These are phyloP conservation scores for Urechis unicinctus DNA, from an alignment of 2,888 invertebrate species.

Conservation along the genomic window DNA sequence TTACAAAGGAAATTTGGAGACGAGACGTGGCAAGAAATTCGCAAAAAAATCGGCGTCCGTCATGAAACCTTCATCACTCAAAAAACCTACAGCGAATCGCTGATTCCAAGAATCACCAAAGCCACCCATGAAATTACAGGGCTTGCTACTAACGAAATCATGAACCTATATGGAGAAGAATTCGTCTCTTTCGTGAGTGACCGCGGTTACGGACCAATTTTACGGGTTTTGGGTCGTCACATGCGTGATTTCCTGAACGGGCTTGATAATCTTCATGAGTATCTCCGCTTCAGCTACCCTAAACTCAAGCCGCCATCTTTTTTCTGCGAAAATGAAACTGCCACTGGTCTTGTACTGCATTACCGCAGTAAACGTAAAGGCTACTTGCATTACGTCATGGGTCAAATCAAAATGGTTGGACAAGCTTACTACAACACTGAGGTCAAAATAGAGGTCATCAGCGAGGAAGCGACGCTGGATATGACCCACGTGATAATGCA, in stretches of 20 bases:
- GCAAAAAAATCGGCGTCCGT: slow-evolving; percentile 72
- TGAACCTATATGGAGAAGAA: slow-evolving; percentile 89
- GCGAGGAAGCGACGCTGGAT: slow-evolving; percentile 80
- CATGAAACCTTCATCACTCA: slow-evolving; percentile 70
- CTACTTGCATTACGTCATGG: slow-evolving; percentile 94
- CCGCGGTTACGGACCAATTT: slow-evolving; percentile 77
- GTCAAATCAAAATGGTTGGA: slow-evolving; percentile 77
- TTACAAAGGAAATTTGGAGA: slow-evolving; percentile 90
- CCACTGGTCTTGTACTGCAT: slow-evolving; percentile 85
- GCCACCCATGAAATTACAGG: slow-evolving; percentile 64
- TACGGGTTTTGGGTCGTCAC: slow-evolving; percentile 65
- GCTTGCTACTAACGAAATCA: slow-evolving; percentile 78
- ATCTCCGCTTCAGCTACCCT: slow-evolving; percentile 91
- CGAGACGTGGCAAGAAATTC: slow-evolving; percentile 86
- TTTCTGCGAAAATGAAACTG: slow-evolving; percentile 91
- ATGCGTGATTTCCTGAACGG: slow-evolving; percentile 92
- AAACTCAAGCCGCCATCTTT: slow-evolving; percentile 86
- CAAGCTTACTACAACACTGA: slow-evolving; percentile 85
- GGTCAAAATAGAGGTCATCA: slow-evolving; percentile 79
- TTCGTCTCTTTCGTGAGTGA: slow-evolving; percentile 88
- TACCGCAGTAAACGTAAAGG: slow-evolving; percentile 69
- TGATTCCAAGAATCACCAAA: slow-evolving; percentile 71
- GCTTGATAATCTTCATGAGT: slow-evolving; percentile 93
- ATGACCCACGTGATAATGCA: slow-evolving; percentile 90
- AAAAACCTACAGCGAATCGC: slow-evolving; percentile 85